Base-by-base conservation (phyloP, 2,797 vertebrate genomes). In the Acridotheres tristis region DNA sequence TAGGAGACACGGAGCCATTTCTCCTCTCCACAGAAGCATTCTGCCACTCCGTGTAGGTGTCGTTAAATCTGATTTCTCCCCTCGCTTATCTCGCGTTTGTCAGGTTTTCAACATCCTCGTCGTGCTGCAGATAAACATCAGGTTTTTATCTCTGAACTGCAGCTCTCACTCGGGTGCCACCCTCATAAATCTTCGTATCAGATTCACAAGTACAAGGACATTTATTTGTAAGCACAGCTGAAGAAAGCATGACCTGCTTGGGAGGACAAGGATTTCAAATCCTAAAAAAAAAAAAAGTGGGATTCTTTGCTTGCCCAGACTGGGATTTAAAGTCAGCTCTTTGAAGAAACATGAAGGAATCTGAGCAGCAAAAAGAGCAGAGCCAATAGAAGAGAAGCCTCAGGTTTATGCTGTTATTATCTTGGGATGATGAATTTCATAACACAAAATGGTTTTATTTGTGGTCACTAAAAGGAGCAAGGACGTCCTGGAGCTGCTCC, bases 41-140 rank as follows among this genome's bases (percentile, higher is more conserved):
- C 20, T 96, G 82, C 94, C 73, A 77, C 92, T 40, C 66, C 66
- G 54, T 90, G 86, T 72, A 92, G 89, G 87, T 94, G 67, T 83
- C 66, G 42, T 34, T 88, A 88, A 81, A 85, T 82, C 90, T 93
- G 76, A 90, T 92, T 32, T 82, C 58, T 90, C 65, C 66, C 67
- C 63, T 94, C 83, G 34, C n/a, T 81, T 65, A 86, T 15, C 83
- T 89, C 40, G 55, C 80, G 63, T 89, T 80, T 96, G 84, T 89
- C 67, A 95, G 72, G 66, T 96, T 92, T 88, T 92, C 87, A 87
- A 67, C 73, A 84, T 88, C 94, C 79, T 77, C 76, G 85, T 22
- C 75, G 75, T 10, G 50, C 38, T 62, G 72, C 61, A 85, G 86
- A 90, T 73, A 96, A 95, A 89, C 32, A 96, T 62, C 90, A 76